Base-by-base conservation (phyloP, 2,113 vertebrate species). In the Barbus barbus region DNA sequence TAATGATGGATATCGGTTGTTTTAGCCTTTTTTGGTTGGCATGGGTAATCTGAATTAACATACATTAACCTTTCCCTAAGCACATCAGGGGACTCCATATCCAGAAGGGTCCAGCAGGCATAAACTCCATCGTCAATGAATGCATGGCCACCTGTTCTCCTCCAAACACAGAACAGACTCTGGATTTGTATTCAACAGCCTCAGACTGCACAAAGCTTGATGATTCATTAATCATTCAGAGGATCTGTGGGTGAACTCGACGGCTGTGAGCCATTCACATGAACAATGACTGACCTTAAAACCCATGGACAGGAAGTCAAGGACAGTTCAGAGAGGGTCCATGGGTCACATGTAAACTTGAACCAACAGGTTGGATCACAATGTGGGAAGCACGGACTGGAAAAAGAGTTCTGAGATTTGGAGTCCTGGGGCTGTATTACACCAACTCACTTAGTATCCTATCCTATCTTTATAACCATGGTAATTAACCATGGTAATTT, bases 51-150 rank as follows among this genome's bases (percentile, higher is more conserved):
- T 82, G 38, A 53, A 86, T 86, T 86, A 77, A 61, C 84, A 86
- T 86, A 69, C 80, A 86, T 78, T 86, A 86, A 86, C 84, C 84
- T 86, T 86, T 82, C 14, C 22, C 73, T 8, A 53, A 82, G 75
- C 79, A 71, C 80, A 24, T 71, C 60, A 56, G 60, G 44, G 72
- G 67, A 65, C n/a, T 77, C 44, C 41, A 13, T 26, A 74, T 78
- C 33, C 7, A 69, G 41, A 20, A 75, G 73, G 72, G 61, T 28
- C 79, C 74, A 24, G 41, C 44, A 69, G 44, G 28, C 72, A 60
- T 69, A 60, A 85, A 81, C 69, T 33, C 73, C 26, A 77, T 60
- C 28, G 69, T 5, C 79, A 44, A 77, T 65, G 33, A 63, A 69
- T 75, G 31, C 75, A 72, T n/a, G 9, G 80, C 85, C 74, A 86